Conservation (phyloP, 92 coral and sea anemone genomes). For the Zoanthus solanderi region DNA sequence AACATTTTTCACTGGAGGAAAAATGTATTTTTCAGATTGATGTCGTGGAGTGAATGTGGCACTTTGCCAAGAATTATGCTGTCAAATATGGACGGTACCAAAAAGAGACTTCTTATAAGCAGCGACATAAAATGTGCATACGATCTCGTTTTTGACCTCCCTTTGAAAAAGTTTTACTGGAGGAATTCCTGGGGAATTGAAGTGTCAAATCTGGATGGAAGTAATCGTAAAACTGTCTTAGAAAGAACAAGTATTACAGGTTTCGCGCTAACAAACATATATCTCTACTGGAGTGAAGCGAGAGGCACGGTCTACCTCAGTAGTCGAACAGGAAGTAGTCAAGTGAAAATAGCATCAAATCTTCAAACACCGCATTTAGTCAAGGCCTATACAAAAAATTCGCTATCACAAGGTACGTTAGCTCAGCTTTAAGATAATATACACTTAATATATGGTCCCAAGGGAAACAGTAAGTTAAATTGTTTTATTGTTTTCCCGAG, state of each 20-base stretch:
- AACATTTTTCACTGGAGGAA: background rate
- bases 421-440: no score
- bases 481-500: no score
- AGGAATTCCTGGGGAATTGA: constrained; percentile 60
- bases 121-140: constrained; percentile 51
- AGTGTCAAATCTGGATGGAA: constrained; percentile 64
- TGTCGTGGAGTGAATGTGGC: constrained; percentile 78
- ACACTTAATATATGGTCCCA: no score
- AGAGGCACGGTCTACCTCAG: constrained; percentile 12
- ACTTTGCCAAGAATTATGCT: constrained; percentile 58
- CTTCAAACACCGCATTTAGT: background rate
- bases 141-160: constrained; percentile 60
- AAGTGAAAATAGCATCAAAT: background rate
- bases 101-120: constrained; percentile 33
- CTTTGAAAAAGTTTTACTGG: constrained; percentile 63
- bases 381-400: background rate
- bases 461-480: no score
- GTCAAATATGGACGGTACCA: constrained; percentile 71
- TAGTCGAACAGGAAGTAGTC: background rate
- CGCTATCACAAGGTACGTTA: background rate
- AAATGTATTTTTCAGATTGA: constrained; percentile 36
- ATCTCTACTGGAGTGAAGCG: constrained; percentile 27
- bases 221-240: constrained; percentile 49
- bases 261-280: constrained; percentile 12
- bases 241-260: constrained; percentile 7